phyloP scores from a whole-genome alignment of 2,888 invertebrate species.

The Hermaeophaga mercurialis region DNA sequence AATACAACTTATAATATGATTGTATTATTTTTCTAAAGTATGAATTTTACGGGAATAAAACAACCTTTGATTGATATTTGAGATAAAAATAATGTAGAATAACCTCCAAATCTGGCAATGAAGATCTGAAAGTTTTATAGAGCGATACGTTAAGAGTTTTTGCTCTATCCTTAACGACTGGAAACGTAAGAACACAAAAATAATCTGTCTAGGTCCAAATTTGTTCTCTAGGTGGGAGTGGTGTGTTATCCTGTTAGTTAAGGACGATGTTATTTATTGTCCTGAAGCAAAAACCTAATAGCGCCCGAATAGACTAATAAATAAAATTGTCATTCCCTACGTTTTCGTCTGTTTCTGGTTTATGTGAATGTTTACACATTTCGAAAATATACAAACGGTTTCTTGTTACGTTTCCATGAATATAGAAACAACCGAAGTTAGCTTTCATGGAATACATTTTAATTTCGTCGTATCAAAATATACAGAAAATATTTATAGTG shows the following conservation, averaged over 20 bases:
- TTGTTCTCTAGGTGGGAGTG: conserved; percentile 17
- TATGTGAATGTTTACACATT: conserved; percentile 31
- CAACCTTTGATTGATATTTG: too few species aligned
- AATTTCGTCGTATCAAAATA: too few species aligned
- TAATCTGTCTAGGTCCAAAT: conserved; percentile 21
- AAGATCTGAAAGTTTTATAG: conserved; percentile 19
- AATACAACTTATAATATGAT: too few species aligned
- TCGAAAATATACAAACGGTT: conserved; percentile 15
- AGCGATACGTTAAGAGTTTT: conserved; percentile 13
- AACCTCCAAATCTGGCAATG: conserved; percentile 10
- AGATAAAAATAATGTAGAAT: conserved; percentile 11
- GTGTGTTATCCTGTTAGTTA: conserved; percentile 18
- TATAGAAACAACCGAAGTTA: neutral
- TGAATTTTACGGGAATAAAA: too few species aligned
- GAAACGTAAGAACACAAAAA: conserved; percentile 20
- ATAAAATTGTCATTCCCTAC: conserved; percentile 33
- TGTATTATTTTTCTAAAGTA: too few species aligned
- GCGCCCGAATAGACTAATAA: conserved; percentile 34
- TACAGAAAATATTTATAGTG: too few species aligned
- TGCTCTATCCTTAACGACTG: conserved; percentile 18
- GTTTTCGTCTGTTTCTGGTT: conserved; percentile 30
- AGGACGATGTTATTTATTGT: conserved; percentile 30
- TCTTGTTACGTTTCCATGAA: conserved; percentile 3
- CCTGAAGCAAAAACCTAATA: conserved; percentile 32
- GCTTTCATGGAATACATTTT: neutral